Evolutionary conservation across 2,888 invertebrate genomes (phyloP), one percentile per base, ranked within the genome.

Genomic region (Tenthredo notha): DNA sequence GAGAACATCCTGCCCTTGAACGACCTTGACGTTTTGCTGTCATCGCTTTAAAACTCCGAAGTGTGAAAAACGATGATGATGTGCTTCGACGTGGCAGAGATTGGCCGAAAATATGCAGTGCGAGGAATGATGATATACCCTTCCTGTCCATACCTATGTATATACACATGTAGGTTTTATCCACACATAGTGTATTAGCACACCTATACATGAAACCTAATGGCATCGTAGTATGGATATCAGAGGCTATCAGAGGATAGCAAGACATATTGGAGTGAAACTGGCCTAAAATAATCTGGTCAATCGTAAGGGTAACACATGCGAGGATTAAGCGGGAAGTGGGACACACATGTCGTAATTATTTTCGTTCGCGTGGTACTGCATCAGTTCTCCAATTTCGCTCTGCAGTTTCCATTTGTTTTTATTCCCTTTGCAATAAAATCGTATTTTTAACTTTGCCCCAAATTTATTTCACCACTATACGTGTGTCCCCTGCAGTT

Each of bases 261-360:
- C 25, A 37, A 72, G 37, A n/a, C 10, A 40, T 40, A 40, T 40
- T 72, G 40, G 78, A 58, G 54, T 25, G n/a, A 78, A 21, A 18
- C 18, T 12, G 54, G 50, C 33, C 75, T 18, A 75, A 47, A 78
- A 78, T 78, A 80, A 80, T 80, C 80, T 40, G 61, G 37, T 4
- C 12, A 25, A 58, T 12, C 70, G 65, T 61, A 33, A 86, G 86
- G 86, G 84, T 85, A 86, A 86, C 85, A 86, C 86, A 86, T 87
- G 87, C 86, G 85, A 70, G 67, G 67, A 67, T 40, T 40, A 50
- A 70, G 33, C 86, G 87, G 85, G 85, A 90, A 89, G 87, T 89
- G 87, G 88, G 87, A 86, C 89, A 86, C 87, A 77, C 84, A 87
- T 86, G 86, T 88, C 84, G 88, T 85, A 88, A 89, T 90, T 88